Evolutionary conservation across 2,113 vertebrate genomes (phyloP), one percentile per base, ranked within the genome.

Genomic region (Callospermophilus lateralis): DNA sequence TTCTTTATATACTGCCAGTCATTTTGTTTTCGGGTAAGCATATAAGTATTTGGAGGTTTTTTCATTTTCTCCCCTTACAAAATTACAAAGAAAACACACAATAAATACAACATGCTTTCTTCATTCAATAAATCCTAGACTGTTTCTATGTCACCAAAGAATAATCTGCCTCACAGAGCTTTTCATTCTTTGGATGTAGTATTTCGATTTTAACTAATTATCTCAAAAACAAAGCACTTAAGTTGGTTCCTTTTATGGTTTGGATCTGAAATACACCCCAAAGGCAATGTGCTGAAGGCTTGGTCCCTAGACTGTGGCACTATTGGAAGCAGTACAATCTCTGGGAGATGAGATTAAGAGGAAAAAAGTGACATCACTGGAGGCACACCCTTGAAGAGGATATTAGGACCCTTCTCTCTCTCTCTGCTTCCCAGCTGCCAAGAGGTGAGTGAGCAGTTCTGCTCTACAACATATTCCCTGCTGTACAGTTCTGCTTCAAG

Each of bases 141-240:
- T 88, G 72, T 76, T 96, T 77, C 53, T 85, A 22, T 92, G 83
- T 95, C 42, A 91, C 79, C 12, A 91, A 67, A 65, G n/a, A 34
- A 32, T 90, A 45, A 58, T 48, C 12, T 63, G 51, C 28, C 45
- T 77, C 84, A 67, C n/a, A 89, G 32, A 37, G 5, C 77, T 87
- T 26, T 92, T 95, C 37, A 84, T 58, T 58, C 55, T 58, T 61
- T 91, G 51, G 39, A 81, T 24, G 1, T 3, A 81, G 24, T 39
- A 58, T 17, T 42, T 2, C 22, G 42, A 86, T 76, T 81, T 94
- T 94, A 84, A 73, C 53, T 48, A 84, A 32, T 34, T 32, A 30
- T 78, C 80, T 72, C n/a, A 48, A 93, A 81, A 34, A 87, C 4
- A 86, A 86, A 7, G 61, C n/a, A 51, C 72, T 48, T 74, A 61